phyloP scores from a whole-genome alignment of 2,113 vertebrate species.

The Pseudopipra pipra region DNA sequence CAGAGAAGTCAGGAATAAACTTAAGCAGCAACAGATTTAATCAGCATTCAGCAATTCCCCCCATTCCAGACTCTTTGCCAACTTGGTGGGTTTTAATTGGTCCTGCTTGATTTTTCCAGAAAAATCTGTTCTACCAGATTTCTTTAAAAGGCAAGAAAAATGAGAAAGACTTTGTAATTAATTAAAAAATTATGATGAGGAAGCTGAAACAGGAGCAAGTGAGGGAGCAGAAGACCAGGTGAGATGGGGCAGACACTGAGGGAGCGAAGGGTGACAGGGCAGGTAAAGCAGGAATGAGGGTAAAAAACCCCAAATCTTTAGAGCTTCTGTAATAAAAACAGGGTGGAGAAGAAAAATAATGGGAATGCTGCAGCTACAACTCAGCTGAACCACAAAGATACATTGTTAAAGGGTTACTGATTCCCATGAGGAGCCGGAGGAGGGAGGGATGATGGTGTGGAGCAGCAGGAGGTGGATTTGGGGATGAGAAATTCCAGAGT shows the following conservation, averaged over 20 bases:
- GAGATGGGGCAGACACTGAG: fast-evolving
- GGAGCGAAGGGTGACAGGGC: fast-evolving
- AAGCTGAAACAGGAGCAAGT: neutral
- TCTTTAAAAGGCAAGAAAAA: neutral
- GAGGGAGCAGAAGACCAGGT: neutral
- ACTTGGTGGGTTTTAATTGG: neutral
- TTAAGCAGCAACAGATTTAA: neutral
- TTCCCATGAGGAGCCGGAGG: fast-evolving
- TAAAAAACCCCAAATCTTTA: fast-evolving
- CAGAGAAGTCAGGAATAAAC: neutral
- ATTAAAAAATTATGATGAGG: fast-evolving
- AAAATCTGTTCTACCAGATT: neutral
- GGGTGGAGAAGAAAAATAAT: fast-evolving
- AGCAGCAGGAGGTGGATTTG: neutral
- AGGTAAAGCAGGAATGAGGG: fast-evolving
- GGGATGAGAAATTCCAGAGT: neutral
- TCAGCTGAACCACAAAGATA: neutral
- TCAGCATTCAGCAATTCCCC: neutral
- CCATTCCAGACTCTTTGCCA: neutral
- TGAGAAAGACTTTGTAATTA: neutral
- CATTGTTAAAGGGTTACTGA: fast-evolving
- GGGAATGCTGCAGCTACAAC: neutral
- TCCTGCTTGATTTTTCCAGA: neutral
- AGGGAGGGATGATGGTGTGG: fast-evolving
- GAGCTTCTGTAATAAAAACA: neutral